phyloP scores from a whole-genome alignment of 2,888 invertebrate genomes.

The Lutraria lutraria region DNA sequence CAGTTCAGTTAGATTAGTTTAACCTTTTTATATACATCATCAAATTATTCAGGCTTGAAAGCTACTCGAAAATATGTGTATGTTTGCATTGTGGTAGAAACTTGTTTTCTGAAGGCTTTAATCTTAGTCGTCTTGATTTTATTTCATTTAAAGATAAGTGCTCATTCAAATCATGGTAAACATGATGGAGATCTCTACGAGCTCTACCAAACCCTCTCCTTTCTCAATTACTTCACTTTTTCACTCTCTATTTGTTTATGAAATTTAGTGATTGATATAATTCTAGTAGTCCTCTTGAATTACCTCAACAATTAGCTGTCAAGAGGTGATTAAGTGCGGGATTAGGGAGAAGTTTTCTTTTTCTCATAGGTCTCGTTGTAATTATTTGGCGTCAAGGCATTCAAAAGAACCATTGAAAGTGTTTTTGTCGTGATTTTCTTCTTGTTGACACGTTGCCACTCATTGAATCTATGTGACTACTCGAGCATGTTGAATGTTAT shows the following conservation, averaged over 20 bases:
- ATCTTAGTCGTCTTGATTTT: slow-evolving; percentile 8
- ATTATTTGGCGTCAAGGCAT: slow-evolving; percentile 63
- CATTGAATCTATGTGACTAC: slow-evolving; percentile 49
- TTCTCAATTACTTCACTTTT: neutral
- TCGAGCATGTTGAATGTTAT: slow-evolving; percentile 46
- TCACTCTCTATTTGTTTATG: slow-evolving; percentile 8
- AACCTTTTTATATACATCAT: neutral
- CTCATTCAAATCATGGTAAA: neutral
- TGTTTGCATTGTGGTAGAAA: neutral
- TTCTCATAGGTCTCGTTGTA: slow-evolving; percentile 36
- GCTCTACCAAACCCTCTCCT: neutral
- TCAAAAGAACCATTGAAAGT: slow-evolving; percentile 54
- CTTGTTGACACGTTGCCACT: slow-evolving; percentile 51
- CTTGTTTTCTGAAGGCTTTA: neutral
- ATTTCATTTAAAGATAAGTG: neutral
- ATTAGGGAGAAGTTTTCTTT: slow-evolving; percentile 36
- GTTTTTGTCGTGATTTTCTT: slow-evolving; percentile 46
- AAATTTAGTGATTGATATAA: slow-evolving; percentile 41
- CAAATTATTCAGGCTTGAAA: slow-evolving; percentile 1
- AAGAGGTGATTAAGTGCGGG: slow-evolving; percentile 36
- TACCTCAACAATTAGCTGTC: slow-evolving; percentile 45
- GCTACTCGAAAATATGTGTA: neutral
- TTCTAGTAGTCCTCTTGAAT: slow-evolving; percentile 28
- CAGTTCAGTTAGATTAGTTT: neutral
- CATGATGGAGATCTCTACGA: neutral